Conservation (phyloP, 2,888 invertebrate genomes). For the Alcis repandata region DNA sequence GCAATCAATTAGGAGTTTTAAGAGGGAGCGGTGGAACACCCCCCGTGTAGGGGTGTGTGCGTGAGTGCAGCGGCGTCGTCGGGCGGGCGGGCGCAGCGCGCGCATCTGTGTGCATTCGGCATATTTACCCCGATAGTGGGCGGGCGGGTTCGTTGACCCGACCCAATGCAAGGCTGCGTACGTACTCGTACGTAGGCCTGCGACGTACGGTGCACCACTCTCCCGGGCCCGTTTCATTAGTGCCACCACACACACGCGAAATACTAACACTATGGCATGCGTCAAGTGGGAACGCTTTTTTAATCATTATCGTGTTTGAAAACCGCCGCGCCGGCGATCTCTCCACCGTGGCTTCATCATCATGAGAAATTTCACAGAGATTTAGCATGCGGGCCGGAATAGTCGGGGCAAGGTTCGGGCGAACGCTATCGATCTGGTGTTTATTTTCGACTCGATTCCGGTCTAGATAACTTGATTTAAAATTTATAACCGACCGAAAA, state of each 20-base stretch:
- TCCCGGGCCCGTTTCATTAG: slow-evolving; percentile 75
- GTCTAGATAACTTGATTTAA: slow-evolving; percentile 71
- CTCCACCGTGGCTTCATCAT: slow-evolving; percentile 41
- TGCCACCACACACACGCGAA: slow-evolving; percentile 78
- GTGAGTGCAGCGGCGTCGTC: slow-evolving; percentile 77
- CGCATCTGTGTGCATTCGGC: slow-evolving; percentile 87
- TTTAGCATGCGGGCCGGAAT: slow-evolving; percentile 53
- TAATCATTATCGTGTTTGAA: slow-evolving; percentile 58
- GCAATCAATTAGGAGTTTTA: slow-evolving; percentile 86
- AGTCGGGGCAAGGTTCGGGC: slow-evolving; percentile 51
- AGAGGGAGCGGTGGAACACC: slow-evolving; percentile 70
- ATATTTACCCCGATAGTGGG: slow-evolving; percentile 86
- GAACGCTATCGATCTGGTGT: slow-evolving; percentile 73
- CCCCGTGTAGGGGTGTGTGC: slow-evolving; percentile 77
- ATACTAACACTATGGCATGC: slow-evolving; percentile 73
- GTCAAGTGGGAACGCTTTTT: slow-evolving; percentile 78
- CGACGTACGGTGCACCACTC: slow-evolving; percentile 69
- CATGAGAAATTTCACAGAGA: slow-evolving; percentile 30
- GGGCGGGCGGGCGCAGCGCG: slow-evolving; percentile 75
- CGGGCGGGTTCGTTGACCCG: slow-evolving; percentile 85
- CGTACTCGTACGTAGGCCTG: slow-evolving; percentile 74
- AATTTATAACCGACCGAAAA: slow-evolving; percentile 71
- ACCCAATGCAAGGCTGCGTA: slow-evolving; percentile 85
- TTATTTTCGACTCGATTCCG: slow-evolving; percentile 70
- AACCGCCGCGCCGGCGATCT: slow-evolving; percentile 38